Evolutionary conservation across 2,888 invertebrate genomes (phyloP).

Genomic region (Rotaria sp.): DNA sequence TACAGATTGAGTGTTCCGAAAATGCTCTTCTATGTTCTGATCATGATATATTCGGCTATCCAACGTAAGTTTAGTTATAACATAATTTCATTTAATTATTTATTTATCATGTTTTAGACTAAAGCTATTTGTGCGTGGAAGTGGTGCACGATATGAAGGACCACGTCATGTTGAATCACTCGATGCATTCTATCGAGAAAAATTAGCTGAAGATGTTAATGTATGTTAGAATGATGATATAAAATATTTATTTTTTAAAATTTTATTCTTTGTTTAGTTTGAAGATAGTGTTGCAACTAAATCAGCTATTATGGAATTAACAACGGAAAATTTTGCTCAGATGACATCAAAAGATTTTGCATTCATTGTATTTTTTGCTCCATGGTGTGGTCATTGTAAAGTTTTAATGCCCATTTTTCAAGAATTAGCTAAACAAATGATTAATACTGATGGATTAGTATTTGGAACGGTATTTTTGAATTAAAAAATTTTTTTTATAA

Average conservation of each 20-base stretch:
- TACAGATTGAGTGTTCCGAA: background rate
- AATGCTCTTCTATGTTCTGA: background rate
- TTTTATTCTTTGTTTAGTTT: background rate
- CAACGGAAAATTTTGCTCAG: background rate
- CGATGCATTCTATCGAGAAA: background rate
- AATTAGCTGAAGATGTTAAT: background rate
- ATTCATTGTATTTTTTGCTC: slow-evolving; percentile 82
- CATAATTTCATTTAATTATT: background rate
- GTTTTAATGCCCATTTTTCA: background rate
- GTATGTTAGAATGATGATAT: background rate
- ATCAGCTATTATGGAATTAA: background rate
- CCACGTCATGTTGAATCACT: background rate
- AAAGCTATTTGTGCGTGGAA: background rate
- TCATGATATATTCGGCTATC: slow-evolving; percentile 16
- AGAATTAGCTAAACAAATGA: slow-evolving; percentile 9
- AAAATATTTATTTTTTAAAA: background rate
- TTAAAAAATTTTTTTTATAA: too few species aligned
- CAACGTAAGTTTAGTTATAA: background rate
- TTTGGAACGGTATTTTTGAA: background rate
- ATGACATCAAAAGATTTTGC: slow-evolving; percentile 62
- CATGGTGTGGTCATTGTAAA: slow-evolving; percentile 64
- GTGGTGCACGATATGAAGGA: background rate
- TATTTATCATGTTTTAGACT: background rate
- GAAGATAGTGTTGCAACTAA: background rate
- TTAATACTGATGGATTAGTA: background rate